Evolutionary conservation across 2,888 invertebrate species (phyloP).

Genomic region (Volucella inanis): DNA sequence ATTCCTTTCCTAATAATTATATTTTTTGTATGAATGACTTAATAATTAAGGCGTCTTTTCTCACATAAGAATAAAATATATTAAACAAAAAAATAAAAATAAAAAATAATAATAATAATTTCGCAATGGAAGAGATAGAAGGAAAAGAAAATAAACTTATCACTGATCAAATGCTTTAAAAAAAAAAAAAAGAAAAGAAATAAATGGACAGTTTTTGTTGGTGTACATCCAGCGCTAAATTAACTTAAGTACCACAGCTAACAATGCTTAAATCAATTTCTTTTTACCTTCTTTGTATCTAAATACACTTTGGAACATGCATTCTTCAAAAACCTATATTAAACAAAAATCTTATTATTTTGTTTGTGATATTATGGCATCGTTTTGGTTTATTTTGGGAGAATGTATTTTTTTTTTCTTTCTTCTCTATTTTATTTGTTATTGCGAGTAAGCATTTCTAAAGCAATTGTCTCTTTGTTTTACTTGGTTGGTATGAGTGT

Average conservation of each 20-base stretch:
- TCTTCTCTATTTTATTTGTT: neutral
- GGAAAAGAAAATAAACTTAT: constrained; percentile 2
- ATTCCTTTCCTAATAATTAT: constrained; percentile 21
- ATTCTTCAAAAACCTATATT: constrained; percentile 39
- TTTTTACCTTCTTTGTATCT: constrained; percentile 25
- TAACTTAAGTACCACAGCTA: constrained; percentile 67
- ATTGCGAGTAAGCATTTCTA: neutral
- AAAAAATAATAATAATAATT: constrained; percentile 1
- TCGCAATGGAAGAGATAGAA: constrained; percentile 7
- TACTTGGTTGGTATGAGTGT: constrained; percentile 13
- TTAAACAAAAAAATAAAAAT: constrained; percentile 1
- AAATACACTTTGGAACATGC: constrained; percentile 66
- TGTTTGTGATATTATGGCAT: constrained; percentile 59
- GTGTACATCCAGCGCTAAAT: constrained; percentile 40
- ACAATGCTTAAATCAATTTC: constrained; percentile 45
- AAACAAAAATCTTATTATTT: constrained; percentile 31
- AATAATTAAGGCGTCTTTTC: constrained; percentile 43
- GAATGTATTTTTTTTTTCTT: constrained; percentile 1
- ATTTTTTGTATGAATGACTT: constrained; percentile 33
- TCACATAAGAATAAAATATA: constrained; percentile 14
- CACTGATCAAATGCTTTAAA: constrained; percentile 14
- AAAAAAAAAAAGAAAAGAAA: constrained; percentile 15
- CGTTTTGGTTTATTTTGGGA: constrained; percentile 48
- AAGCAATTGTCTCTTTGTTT: neutral
- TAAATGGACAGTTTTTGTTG: constrained; percentile 40